phyloP scores from a whole-genome alignment of 2,888 invertebrate genomes.

The Caenorhabditis panamensis region DNA sequence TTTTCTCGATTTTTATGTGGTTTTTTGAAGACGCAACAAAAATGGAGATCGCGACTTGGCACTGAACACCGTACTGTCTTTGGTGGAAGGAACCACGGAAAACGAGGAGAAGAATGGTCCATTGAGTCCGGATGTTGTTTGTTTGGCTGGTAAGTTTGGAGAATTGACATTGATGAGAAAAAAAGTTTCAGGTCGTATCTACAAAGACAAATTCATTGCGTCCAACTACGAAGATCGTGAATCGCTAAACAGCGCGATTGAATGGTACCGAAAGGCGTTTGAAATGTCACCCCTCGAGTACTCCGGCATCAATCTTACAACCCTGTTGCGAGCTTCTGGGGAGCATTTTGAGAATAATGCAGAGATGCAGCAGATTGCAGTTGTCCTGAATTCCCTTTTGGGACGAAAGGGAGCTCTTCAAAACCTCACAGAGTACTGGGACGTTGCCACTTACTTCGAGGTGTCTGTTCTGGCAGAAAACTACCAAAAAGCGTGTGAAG shows the following conservation, averaged over 20 bases:
- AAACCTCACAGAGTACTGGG: conserved; percentile 97
- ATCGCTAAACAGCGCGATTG: conserved; percentile 92
- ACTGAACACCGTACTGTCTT: conserved; percentile 90
- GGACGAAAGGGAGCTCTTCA: conserved; percentile 96
- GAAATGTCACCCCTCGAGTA: conserved; percentile 99
- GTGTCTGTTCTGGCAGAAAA: conserved; percentile 96
- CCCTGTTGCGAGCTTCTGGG: conserved; percentile 95
- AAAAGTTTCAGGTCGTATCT: conserved; percentile 92
- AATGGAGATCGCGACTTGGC: conserved; percentile 96
- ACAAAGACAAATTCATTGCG: conserved; percentile 91
- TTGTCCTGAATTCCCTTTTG: conserved; percentile 95
- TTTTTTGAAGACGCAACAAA: conserved; percentile 88
- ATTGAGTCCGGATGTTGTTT: conserved; percentile 92
- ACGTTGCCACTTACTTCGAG: conserved; percentile 88
- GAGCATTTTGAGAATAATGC: conserved; percentile 88
- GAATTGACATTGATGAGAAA: no score
- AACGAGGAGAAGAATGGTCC: conserved; percentile 61
- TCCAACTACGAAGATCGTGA: conserved; percentile 92
- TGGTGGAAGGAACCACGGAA: conserved; percentile 85
- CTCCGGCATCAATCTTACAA: conserved; percentile 98
- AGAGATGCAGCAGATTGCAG: conserved; percentile 85
- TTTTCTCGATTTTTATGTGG: no score
- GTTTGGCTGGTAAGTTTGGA: conserved; percentile 92
- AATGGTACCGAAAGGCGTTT: conserved; percentile 89
- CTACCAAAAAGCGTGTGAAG: conserved; percentile 95